Evolutionary conservation across 2,797 vertebrate species (phyloP), one percentile per base, ranked within the genome.

Genomic region (Triplophysa yarkandensis): DNA sequence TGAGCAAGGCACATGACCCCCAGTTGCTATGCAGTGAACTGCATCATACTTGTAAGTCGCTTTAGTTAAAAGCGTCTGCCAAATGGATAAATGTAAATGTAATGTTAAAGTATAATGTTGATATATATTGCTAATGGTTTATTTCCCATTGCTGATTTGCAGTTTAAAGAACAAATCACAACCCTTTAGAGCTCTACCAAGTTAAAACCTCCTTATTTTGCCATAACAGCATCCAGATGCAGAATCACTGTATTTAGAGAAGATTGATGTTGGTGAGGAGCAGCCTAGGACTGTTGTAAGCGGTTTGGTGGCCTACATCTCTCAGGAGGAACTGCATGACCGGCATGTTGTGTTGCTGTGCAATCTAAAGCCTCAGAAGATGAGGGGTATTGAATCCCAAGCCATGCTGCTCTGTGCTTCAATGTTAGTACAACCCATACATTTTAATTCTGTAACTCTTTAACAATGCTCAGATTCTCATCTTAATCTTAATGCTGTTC

Each of bases 351-450:
- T 99, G 83, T 76, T 98, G 83, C 89, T 99, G 2, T 99, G 97
- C 87, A 99, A 99, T 68, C 89, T 99, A 70, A 99, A 96, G 81
- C 93, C 96, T 41, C 96, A 98, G 92, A 98, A 98, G 89, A 98
- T 99, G 97, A 88, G 97, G 32, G 97, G 97, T 0, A 91, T 99
- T 0, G 97, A 99, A 86, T 98, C 97, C 1, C 95, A 97, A 83
- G 97, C 95, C 86, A 98, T 98, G 97, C 87, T 99, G 83, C 92
- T 99, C 7, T 99, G 98, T 71, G 94, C 96, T 11, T 94, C 94
- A 28, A 69, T 88, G 97, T 99, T 82, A 93, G 94, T 91, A 25
- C 39, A 1, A 25, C 34, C 6, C 1, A 54, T 48, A 23, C 16
- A 27, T 46, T 28, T 1, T 50, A 9, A 39, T 66, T 50, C 0